Evolutionary conservation across 2,113 vertebrate genomes (phyloP).

Genomic region (Neolamprologus tretocephalus): DNA sequence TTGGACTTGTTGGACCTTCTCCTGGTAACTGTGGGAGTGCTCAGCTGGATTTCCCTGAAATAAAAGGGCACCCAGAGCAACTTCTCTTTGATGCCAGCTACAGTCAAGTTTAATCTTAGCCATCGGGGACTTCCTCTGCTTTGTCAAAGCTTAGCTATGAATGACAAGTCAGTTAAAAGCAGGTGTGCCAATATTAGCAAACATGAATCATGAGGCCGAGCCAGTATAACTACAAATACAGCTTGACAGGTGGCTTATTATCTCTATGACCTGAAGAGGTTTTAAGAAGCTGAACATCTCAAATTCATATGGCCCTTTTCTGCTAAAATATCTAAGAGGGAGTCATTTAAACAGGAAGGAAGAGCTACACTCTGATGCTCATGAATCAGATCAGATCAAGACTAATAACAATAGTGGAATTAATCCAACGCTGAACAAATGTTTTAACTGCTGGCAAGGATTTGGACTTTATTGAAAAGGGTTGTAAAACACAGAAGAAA

Average conservation of each 20-base stretch:
- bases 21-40: not conserved
- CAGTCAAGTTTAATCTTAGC: not conserved
- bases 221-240: not conserved
- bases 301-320: not conserved
- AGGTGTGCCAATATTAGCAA: not conserved
- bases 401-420: not conserved
- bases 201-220: not conserved
- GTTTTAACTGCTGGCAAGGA: not conserved
- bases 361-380: not conserved
- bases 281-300: not conserved
- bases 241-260: not conserved
- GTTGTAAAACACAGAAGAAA: not conserved
- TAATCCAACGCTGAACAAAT: not conserved
- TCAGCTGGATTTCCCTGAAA: not conserved
- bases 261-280: not conserved
- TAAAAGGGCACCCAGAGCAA: not conserved
- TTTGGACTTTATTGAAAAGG: not conserved
- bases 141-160: not conserved
- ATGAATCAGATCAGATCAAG: not conserved
- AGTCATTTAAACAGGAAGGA: not conserved
- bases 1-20: not conserved
- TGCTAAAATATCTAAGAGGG: not conserved
- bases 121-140: not conserved
- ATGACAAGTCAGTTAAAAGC: not conserved
- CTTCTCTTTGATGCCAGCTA: not conserved